Percentiles rank a stretch among this genome's conserved stretches.
These are phyloP conservation scores for Pluvianellus socialis DNA, from an alignment of 2,113 vertebrate genomes.

Conservation along the genomic window DNA sequence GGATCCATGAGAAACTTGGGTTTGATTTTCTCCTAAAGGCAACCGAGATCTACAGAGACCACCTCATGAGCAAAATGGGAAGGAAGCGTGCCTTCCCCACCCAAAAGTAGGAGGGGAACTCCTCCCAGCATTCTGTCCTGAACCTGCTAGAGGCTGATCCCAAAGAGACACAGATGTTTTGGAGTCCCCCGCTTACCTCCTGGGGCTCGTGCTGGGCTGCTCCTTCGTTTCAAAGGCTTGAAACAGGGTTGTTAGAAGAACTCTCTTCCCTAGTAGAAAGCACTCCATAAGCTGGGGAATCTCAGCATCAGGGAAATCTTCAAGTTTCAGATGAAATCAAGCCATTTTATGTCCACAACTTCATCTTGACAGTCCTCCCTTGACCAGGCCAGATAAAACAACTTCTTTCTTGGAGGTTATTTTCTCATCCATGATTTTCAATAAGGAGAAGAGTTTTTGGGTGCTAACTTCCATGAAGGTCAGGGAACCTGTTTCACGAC, in stretches of 20 bases:
- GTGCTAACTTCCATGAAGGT: neutral
- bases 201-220: neutral
- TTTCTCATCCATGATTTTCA: neutral
- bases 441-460: neutral
- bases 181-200: neutral
- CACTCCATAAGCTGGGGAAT: neutral
- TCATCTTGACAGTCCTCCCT: neutral
- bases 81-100: neutral
- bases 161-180: neutral
- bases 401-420: neutral
- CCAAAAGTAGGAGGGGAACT: neutral
- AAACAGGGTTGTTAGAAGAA: neutral
- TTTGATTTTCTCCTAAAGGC: neutral
- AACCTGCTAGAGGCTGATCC: neutral
- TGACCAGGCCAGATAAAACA: neutral
- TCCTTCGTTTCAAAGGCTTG: neutral
- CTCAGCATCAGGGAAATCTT: neutral
- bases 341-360: neutral
- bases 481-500: neutral
- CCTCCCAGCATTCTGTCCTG: neutral
- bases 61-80: neutral
- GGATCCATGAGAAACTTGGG: neutral
- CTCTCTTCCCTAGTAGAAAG: neutral
- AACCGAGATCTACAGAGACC: neutral
- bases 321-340: neutral